Conservation (phyloP, 2,113 vertebrate species). For the Phasianus colchicus region DNA sequence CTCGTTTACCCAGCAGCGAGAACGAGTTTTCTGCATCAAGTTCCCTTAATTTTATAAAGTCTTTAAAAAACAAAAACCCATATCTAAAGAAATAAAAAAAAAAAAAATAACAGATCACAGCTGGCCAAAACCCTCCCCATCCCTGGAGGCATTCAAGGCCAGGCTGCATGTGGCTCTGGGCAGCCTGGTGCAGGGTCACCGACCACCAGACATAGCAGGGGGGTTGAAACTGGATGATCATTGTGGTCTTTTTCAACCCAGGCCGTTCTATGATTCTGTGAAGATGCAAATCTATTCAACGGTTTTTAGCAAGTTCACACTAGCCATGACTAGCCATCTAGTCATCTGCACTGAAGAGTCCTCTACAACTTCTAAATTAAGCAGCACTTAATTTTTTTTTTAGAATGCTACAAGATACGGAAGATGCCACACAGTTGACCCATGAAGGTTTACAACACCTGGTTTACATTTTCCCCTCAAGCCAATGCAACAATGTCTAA, state of each 20-base stretch:
- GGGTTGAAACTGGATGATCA: too few relatives aligned
- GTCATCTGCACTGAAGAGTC: not conserved
- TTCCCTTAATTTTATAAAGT: not conserved
- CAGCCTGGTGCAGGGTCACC: too few relatives aligned
- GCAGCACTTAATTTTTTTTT: not conserved
- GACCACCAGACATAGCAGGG: too few relatives aligned
- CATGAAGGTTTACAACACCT: not conserved
- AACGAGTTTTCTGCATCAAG: not conserved
- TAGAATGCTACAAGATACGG: not conserved
- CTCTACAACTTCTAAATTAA: not conserved
- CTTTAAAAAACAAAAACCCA: not conserved
- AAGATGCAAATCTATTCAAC: not conserved
- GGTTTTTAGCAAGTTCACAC: not conserved
- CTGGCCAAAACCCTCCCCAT: not conserved
- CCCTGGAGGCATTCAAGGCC: too few relatives aligned
- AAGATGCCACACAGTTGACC: not conserved
- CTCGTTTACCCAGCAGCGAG: not conserved
- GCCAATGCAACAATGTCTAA: not conserved
- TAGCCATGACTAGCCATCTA: not conserved
- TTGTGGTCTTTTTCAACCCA: too few relatives aligned
- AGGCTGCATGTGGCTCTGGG: too few relatives aligned
- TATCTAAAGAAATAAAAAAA: not conserved
- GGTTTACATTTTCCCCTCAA: not conserved
- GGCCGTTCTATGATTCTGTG: too few relatives aligned
- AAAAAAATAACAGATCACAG: not conserved